Evolutionary conservation across 2,888 invertebrate genomes (phyloP), one percentile per base, ranked within the genome.

Genomic region (Cacoxenus indagator): DNA sequence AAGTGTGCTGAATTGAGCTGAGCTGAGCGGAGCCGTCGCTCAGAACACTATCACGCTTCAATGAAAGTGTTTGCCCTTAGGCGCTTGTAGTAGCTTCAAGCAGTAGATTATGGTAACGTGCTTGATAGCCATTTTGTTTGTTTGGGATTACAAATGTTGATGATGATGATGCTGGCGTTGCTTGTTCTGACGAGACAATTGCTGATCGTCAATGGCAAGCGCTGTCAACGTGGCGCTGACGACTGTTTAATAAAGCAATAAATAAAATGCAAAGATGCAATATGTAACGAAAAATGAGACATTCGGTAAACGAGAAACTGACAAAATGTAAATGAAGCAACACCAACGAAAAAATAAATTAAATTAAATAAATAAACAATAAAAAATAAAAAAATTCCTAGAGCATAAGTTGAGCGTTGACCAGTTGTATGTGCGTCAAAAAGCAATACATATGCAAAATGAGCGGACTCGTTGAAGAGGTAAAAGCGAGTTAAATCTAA

Each of bases 161-260:
- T 67, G 66, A 62, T 45, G 55, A 69, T 72, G 71, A 67, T 68
- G 70, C 62, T 27, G 61, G 62, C 45, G 65, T 57, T 73, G 69
- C 55, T n/a, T n/a, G n/a, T n/a, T n/a, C n/a, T n/a, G n/a, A n/a
- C n/a, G n/a, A n/a, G n/a, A n/a, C n/a, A n/a, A n/a, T n/a, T n/a
- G n/a, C n/a, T n/a, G n/a, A n/a, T n/a, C n/a, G n/a, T n/a, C n/a
- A n/a, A n/a, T n/a, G n/a, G n/a, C n/a, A 37, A 37, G 8, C 37
- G 9, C 14, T 14, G 37, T 37, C 37, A 37, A 14, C 37, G n/a
- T n/a, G 37, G 9, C 37, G 37, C 14, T 14, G 37, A 37, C 37
- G 37, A 37, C 51, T 43, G 67, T 68, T 74, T 75, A 73, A 75
- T 75, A 74, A 74, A 71, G 75, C 75, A 67, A 74, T 75, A 75